phyloP scores from a whole-genome alignment of 2,797 vertebrate species.

The Epinephelus coioides region DNA sequence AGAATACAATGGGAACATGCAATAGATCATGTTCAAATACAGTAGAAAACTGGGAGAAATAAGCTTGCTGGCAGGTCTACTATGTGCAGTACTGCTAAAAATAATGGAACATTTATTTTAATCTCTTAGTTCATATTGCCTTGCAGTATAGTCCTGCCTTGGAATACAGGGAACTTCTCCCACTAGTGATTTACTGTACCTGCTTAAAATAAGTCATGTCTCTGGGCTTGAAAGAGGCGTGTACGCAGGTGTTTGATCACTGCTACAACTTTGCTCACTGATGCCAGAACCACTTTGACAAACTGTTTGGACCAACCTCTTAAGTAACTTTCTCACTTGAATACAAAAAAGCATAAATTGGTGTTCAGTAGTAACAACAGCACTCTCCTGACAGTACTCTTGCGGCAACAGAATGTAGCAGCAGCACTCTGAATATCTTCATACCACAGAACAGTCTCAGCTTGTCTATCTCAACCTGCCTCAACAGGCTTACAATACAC shows the following conservation, averaged over 20 bases:
- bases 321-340: not conserved
- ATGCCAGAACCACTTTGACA: no score
- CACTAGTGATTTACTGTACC: not conserved
- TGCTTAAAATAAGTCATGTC: not conserved
- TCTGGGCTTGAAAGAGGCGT: not conserved
- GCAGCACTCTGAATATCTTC: constrained; percentile 44
- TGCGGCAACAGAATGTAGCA: not conserved
- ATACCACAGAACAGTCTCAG: constrained; percentile 74
- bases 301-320: not conserved
- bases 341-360: not conserved
- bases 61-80: not conserved
- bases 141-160: not conserved
- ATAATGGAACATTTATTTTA: not conserved
- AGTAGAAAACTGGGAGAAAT: not conserved
- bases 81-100: not conserved
- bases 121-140: not conserved
- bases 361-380: not conserved
- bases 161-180: not conserved
- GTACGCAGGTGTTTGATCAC: not conserved
- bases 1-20: not conserved
- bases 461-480: constrained; percentile 70
- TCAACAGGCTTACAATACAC: constrained; percentile 52
- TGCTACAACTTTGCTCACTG: not conserved
- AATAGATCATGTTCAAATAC: not conserved
- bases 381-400: not conserved